These are phyloP conservation scores for Macrophya alboannulata DNA, from an alignment of 2,888 invertebrate genomes.

Conservation along the genomic window DNA sequence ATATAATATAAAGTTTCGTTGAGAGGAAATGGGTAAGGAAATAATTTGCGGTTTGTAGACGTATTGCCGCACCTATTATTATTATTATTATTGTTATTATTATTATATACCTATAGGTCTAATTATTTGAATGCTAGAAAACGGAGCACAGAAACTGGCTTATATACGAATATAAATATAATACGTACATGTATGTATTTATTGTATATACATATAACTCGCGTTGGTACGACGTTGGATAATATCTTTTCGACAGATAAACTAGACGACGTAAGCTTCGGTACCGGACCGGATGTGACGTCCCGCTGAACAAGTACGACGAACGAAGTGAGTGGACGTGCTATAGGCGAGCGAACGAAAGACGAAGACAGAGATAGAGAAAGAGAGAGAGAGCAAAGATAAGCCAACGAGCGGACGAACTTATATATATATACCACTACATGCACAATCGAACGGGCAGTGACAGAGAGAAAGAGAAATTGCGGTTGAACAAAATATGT, in stretches of 20 bases:
- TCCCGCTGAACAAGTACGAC: constrained; percentile 24
- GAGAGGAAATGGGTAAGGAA: constrained; percentile 9
- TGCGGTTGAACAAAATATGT: neutral
- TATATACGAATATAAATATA: neutral
- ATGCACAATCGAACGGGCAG: constrained; percentile 7
- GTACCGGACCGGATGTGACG: constrained; percentile 53
- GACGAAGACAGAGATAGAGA: constrained; percentile 41
- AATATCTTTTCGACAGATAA: constrained; percentile 43
- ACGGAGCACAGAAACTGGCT: neutral
- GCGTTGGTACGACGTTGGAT: neutral
- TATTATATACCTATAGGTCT: neutral
- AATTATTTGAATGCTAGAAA: constrained; percentile 7
- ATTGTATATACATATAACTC: neutral
- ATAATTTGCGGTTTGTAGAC: constrained; percentile 3
- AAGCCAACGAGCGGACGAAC: constrained; percentile 26
- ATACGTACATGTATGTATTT: neutral
- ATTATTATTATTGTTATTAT: neutral
- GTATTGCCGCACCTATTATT: constrained; percentile 18
- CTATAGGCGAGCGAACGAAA: constrained; percentile 6
- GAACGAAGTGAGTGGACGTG: constrained; percentile 8
- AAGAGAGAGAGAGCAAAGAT: constrained; percentile 53
- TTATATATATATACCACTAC: constrained; percentile 5
- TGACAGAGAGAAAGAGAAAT: constrained; percentile 63
- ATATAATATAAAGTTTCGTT: constrained; percentile 8
- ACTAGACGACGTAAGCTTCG: constrained; percentile 45